A percentile compares a stretch with the other conserved stretches of the same genome.
Conservation (phyloP, 1,140 invertebrate genomes). For the Monomorium pharaonis region DNA sequence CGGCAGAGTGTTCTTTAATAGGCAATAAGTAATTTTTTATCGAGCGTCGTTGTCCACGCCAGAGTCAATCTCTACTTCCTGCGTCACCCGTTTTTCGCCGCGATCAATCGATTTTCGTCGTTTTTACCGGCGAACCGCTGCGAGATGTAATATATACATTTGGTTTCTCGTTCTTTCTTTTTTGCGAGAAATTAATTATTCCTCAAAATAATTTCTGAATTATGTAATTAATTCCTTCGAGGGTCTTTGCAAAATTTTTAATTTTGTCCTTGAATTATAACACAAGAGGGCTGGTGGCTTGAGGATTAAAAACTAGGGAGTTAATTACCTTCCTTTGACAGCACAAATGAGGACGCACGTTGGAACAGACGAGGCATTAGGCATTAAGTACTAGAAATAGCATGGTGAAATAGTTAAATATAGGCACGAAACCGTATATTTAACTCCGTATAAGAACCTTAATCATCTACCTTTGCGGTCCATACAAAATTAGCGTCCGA, state of each 20-base stretch:
- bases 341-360: background rate
- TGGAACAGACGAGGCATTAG: background rate
- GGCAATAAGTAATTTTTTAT: slow-evolving; percentile 43
- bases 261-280: background rate
- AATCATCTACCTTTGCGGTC: slow-evolving; percentile 2
- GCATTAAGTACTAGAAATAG: slow-evolving; percentile 9
- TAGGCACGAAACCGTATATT: background rate
- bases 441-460: background rate
- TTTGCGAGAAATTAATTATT: background rate
- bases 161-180: background rate
- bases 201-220: background rate
- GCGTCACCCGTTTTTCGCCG: no score
- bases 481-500: slow-evolving; percentile 44
- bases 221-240: background rate
- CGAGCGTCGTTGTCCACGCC: background rate
- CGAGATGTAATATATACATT: background rate
- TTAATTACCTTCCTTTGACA: background rate
- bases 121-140: background rate
- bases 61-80: background rate
- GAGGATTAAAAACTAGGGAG: background rate
- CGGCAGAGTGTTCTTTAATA: slow-evolving; percentile 5
- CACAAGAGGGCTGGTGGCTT: background rate
- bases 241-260: background rate
- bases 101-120: background rate
- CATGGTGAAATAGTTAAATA: slow-evolving; percentile 13